Evolutionary conservation across 2,888 invertebrate species (phyloP), one percentile per base, ranked within the genome.

Genomic region (Drosophila recens): DNA sequence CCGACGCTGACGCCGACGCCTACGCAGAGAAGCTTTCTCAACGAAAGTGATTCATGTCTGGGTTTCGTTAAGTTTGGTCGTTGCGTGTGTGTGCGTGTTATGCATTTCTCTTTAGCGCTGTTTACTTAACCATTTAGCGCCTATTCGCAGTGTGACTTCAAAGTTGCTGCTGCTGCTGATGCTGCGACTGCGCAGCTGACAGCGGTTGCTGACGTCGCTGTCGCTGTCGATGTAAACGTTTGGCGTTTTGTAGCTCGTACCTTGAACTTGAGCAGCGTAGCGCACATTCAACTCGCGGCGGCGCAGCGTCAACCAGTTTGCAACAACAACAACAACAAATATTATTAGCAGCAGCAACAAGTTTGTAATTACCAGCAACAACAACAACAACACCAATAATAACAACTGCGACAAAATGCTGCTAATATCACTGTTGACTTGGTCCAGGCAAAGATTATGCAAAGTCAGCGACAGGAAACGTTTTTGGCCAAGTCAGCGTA

Each of bases 11-110:
- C 17, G 17, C 1, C 17, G 17, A 75, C 86, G 75, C 82, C 88
- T 67, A 84, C 80, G 72, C 72, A 63, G 72, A 66, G 76, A 89
- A 85, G 90, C 88, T 84, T 84, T 84, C 84, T 89, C 86, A 89
- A 89, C 69, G 90, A 84, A 84, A 89, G 84, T 84, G 84, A 84
- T 84, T 84, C 90, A 84, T 69, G 56, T 11, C 30, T 48, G 58
- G 67, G 67, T 45, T 71, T 77, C 73, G 78, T 78, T 56, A 10
- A 67, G 58, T 67, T 66, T 20, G 46, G 46, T 27, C 13, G 15
- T 13, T 58, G 38, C 53, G 43, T 49, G 49, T 27, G 38, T 45
- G 62, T 42, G 43, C 27, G 56, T 75, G 72, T 77, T 77, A 89
- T 75, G 89, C 89, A 89, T 83, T 89, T 83, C 89, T 84, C 83